Evolutionary conservation across 2,888 invertebrate species (phyloP), one percentile per base, ranked within the genome.

Genomic region (Epinotia demarniana): DNA sequence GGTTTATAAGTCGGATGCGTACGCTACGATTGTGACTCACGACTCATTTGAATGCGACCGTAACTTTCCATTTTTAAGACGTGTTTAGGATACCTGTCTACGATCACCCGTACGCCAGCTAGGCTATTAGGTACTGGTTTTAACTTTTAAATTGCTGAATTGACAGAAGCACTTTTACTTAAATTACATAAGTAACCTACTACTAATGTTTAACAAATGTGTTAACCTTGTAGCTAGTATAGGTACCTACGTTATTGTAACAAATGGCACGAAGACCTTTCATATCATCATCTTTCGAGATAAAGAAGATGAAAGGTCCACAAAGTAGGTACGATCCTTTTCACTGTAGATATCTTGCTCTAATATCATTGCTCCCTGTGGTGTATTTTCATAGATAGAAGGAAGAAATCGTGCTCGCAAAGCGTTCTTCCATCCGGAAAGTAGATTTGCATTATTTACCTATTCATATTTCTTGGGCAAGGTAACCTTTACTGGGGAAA

Each of bases 281-380:
- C 73, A 23, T 58, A 67, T 75, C 76, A 62, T 55, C 67, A 76
- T 73, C 71, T 71, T 73, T 49, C 67, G 39, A 53, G 68, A 67
- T 70, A 73, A 64, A 67, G 43, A 46, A 78, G 67, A 74, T 75
- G 77, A 79, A 77, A 76, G 77, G 75, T 78, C 77, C 74, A 66
- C 75, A 67, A 70, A 72, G 68, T 67, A 76, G 60, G 67, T 73
- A 76, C 79, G 76, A 83, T 80, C 82, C 82, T 82, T 83, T 81
- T 82, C 79, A 80, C 82, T 83, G 83, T 80, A 82, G 84, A 88
- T 90, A 90, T 89, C 87, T 87, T 89, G 87, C 84, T 86, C 87
- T 89, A 90, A 91, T 88, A 90, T 89, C 87, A 92, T 90, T 85
- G 86, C 86, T 86, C 92, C 92, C 92, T 78, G 77, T 88, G 90